phyloP scores from a whole-genome alignment of 1,140 invertebrate species.

The Araneus ventricosus region DNA sequence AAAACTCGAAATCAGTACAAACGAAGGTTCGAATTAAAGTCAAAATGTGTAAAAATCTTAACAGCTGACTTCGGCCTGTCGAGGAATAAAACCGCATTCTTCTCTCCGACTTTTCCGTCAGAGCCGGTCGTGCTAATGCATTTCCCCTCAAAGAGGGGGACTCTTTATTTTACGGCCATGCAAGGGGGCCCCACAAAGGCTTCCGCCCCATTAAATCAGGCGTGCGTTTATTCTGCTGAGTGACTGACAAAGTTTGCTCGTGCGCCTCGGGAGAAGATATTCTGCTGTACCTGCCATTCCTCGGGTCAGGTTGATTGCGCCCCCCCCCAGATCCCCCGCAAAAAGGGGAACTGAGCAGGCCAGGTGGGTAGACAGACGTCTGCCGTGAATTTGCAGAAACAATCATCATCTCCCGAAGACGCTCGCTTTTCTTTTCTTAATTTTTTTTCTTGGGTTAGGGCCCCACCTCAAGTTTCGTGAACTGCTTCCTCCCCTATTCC shows the following conservation, averaged over 20 bases:
- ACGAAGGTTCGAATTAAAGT: no score
- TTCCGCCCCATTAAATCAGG: slow-evolving; percentile 8
- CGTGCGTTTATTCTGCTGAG: background rate
- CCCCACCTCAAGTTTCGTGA: slow-evolving; percentile 22
- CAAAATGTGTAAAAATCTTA: no score
- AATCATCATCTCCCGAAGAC: slow-evolving; percentile 66
- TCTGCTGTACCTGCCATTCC: background rate
- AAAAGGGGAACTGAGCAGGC: background rate
- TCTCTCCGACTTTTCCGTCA: background rate
- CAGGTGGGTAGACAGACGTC: slow-evolving; percentile 47
- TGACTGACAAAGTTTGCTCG: slow-evolving; percentile 33
- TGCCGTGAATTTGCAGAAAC: slow-evolving; percentile 68
- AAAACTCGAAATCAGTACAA: no score
- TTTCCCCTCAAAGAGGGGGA: background rate
- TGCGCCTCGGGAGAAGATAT: background rate
- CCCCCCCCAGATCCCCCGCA: background rate
- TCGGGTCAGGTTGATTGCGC: background rate
- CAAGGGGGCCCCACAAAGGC: background rate
- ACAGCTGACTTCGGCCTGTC: no score
- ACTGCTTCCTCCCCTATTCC: background rate
- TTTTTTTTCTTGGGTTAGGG: background rate
- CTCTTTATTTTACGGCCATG: background rate
- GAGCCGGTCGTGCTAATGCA: background rate
- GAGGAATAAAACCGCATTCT: background rate
- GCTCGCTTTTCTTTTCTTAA: background rate